phyloP scores from a whole-genome alignment of 2,113 vertebrate genomes.

The Sebastes fasciatus region DNA sequence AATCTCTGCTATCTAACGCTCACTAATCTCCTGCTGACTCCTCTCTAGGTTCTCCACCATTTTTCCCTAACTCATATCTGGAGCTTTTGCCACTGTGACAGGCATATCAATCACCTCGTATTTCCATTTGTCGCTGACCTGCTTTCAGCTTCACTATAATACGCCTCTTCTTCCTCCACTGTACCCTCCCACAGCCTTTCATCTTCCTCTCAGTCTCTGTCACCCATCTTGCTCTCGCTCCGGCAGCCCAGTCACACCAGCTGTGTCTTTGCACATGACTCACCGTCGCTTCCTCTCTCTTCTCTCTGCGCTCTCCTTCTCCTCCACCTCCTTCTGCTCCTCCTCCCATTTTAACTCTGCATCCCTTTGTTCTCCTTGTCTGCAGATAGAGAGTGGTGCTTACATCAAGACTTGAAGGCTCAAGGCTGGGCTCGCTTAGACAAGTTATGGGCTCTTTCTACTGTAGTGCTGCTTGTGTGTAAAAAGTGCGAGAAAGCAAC shows the following conservation, averaged over 20 bases:
- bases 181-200: slow-evolving; percentile 63
- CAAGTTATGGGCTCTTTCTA: slow-evolving; percentile 36
- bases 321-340: slow-evolving; percentile 16
- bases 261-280: slow-evolving; percentile 70
- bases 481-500: slow-evolving; percentile 15
- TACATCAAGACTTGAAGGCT: slow-evolving; percentile 51
- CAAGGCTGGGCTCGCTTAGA: slow-evolving; percentile 33
- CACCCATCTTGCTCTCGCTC: slow-evolving; percentile 66
- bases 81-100: slow-evolving; percentile 59
- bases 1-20: slow-evolving; percentile 55
- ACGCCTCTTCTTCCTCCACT: slow-evolving; percentile 47
- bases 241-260: slow-evolving; percentile 69
- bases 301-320: slow-evolving; percentile 6
- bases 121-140: slow-evolving; percentile 76
- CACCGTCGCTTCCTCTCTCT: slow-evolving; percentile 42
- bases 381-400: slow-evolving; percentile 50
- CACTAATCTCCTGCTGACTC: slow-evolving; percentile 60
- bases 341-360: slow-evolving; percentile 29
- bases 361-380: slow-evolving; percentile 24
- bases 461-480: slow-evolving; percentile 19
- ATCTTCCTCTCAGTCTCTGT: slow-evolving; percentile 63
- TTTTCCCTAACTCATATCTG: slow-evolving; percentile 60
- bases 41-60: slow-evolving; percentile 39
- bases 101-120: slow-evolving; percentile 70
- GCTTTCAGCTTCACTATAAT: slow-evolving; percentile 71